Percentiles rank a stretch among this genome's conserved stretches.
Conservation (phyloP, 2,888 invertebrate genomes). For the Chrysolina americana region DNA sequence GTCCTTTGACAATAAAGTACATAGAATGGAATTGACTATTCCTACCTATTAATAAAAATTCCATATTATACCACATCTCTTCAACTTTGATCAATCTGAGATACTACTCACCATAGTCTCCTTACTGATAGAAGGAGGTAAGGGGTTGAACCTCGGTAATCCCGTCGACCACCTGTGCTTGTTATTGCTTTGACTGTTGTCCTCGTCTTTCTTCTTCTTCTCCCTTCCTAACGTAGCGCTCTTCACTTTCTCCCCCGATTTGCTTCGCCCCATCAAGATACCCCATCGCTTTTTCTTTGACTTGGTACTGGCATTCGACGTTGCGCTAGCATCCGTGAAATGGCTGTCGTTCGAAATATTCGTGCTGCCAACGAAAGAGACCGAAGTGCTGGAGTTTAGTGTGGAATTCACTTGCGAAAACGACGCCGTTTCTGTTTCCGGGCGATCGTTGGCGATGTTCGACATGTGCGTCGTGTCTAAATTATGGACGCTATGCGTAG, state of each 20-base stretch:
- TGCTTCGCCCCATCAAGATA: constrained; percentile 77
- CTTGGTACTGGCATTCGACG: constrained; percentile 57
- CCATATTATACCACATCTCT: too few species aligned
- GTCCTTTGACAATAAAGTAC: too few species aligned
- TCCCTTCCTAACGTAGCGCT: constrained; percentile 81
- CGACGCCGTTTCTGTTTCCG: constrained; percentile 4
- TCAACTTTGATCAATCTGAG: not conserved
- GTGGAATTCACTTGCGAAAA: not conserved
- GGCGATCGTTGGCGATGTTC: constrained; percentile 28
- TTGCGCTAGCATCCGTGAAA: constrained; percentile 53
- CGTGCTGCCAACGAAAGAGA: constrained; percentile 42
- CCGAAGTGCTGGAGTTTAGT: constrained; percentile 34
- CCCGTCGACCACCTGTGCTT: constrained; percentile 82
- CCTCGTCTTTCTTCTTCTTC: constrained; percentile 72
- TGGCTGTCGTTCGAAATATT: constrained; percentile 46
- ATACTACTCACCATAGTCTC: constrained; percentile 79
- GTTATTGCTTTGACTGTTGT: constrained; percentile 70
- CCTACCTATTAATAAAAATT: too few species aligned
- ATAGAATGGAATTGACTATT: too few species aligned
- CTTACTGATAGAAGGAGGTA: constrained; percentile 84
- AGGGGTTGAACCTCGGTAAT: constrained; percentile 78
- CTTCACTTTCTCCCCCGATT: constrained; percentile 74
- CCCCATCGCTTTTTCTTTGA: constrained; percentile 78
- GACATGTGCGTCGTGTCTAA: constrained; percentile 41
- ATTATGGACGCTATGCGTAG: constrained; percentile 46